Evolutionary conservation across 30 jellyfish, hydroid and myxozoan species (phyloP), one percentile per base, ranked within the genome.

Genomic region (Cassiopea xamachana): DNA sequence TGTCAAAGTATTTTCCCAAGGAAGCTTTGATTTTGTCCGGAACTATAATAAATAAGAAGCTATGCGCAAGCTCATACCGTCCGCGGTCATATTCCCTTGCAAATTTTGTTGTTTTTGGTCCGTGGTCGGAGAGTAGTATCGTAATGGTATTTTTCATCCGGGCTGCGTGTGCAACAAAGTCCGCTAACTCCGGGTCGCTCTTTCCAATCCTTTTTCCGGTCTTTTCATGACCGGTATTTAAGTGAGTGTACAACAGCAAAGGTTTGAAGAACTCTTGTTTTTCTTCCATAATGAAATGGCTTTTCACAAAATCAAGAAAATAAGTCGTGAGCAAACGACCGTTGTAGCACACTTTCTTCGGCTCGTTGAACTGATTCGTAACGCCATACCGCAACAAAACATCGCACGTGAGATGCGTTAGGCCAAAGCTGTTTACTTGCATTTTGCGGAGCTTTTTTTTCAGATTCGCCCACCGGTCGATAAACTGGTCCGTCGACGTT

Each of bases 191-290:
- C 19, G 87, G 93, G 61, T 96, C 99, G 50, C 90, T 78, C 72
- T 92, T 76, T 1, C 98, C 88, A 46, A 96, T 92, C 39, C 99
- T 93, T 75, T 92, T 93, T 14, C 99, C 99, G 13, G 97, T 67
- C 79, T 89, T 87, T 87, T 96, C 99, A 90, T 96, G 99, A 48
- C 98, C 99, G 18, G 98, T 91, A 46, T 96, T 96, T 84, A 96
- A 71, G 69, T 96, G 99, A 1, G 99, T 96, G 84, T 96, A 96
- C 49, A 89, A 55, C 60, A 96, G 90, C 77, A 92, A 44, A 0
- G 97, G 98, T 48, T 90, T 90, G 39, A 76, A 68, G 45, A 81
- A 62, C 3, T 74, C 82, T 2, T 83, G 75, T 18, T 55, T 17
- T 12, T 82, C 43, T 9, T 60, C 48, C 86, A 76, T 77, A 1